Evolutionary conservation across 2,888 invertebrate species (phyloP).

Genomic region (Hydropsyche betteni): DNA sequence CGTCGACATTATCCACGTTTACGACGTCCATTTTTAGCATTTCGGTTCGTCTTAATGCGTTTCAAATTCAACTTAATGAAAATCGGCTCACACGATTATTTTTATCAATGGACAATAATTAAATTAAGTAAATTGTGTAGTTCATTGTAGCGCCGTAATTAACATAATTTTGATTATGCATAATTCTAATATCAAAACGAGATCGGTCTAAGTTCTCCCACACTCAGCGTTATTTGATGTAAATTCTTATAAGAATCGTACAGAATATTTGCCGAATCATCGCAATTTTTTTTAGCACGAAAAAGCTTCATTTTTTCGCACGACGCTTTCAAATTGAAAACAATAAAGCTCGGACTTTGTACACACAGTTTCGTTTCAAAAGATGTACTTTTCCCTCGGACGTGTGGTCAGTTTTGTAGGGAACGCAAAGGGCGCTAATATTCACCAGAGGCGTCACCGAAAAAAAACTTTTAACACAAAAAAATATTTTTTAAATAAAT

Average conservation of each 20-base stretch:
- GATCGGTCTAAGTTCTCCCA: conserved; percentile 3
- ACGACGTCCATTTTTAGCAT: too few relatives aligned
- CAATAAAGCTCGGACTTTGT: conserved; percentile 16
- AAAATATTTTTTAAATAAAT: background rate
- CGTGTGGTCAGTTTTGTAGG: conserved; percentile 14
- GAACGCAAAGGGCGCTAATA: background rate
- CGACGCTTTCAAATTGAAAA: conserved; percentile 22
- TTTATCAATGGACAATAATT: too few relatives aligned
- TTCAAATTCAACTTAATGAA: too few relatives aligned
- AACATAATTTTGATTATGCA: conserved; percentile 4
- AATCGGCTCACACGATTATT: too few relatives aligned
- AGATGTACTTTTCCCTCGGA: background rate
- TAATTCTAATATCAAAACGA: background rate
- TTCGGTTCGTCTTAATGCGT: too few relatives aligned
- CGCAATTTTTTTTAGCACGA: background rate
- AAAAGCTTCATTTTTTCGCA: background rate
- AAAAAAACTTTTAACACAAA: background rate
- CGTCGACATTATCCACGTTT: too few relatives aligned
- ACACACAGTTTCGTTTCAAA: background rate
- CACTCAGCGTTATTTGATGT: background rate
- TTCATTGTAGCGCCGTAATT: background rate
- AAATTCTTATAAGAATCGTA: background rate
- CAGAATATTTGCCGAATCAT: background rate
- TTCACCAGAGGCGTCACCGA: background rate
- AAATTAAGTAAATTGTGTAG: background rate